Conservation (phyloP, 2,888 invertebrate genomes). For the Microctonus brassicae region DNA sequence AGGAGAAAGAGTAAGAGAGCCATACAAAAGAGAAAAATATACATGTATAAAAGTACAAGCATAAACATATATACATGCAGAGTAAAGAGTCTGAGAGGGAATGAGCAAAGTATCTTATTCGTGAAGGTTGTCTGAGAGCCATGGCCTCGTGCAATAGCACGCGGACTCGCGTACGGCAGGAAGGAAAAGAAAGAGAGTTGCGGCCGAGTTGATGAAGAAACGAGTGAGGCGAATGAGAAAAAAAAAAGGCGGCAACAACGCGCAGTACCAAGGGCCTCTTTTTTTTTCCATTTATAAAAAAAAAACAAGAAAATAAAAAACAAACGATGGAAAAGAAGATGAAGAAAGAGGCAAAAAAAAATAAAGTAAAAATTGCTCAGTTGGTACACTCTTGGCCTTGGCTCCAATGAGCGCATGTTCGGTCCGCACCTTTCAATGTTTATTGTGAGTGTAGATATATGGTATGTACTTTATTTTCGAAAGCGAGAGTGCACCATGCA, state of each 20-base stretch:
- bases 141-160: conserved; percentile 32
- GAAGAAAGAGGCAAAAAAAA: conserved; percentile 45
- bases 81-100: conserved; percentile 19
- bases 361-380: conserved; percentile 34
- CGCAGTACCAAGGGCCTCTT: neutral
- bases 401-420: conserved; percentile 23
- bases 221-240: conserved; percentile 36
- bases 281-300: conserved; percentile 11
- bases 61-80: conserved; percentile 20
- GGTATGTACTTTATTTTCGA: conserved; percentile 2
- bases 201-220: conserved; percentile 17
- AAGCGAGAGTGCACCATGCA: conserved; percentile 8
- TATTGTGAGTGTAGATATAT: neutral
- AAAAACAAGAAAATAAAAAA: conserved; percentile 3
- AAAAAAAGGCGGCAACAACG: conserved; percentile 45
- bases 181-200: conserved; percentile 39
- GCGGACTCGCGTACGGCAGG: conserved; percentile 31
- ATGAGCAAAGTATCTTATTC: conserved; percentile 14
- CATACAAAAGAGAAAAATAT: conserved; percentile 11
- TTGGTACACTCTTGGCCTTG: conserved; percentile 22
- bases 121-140: conserved; percentile 37
- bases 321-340: conserved; percentile 20
- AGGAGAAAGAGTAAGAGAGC: conserved; percentile 10
- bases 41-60: conserved; percentile 8
- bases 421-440: conserved; percentile 7